Conservation (phyloP, 2,888 invertebrate genomes). For the Ptychoptera contaminata region DNA sequence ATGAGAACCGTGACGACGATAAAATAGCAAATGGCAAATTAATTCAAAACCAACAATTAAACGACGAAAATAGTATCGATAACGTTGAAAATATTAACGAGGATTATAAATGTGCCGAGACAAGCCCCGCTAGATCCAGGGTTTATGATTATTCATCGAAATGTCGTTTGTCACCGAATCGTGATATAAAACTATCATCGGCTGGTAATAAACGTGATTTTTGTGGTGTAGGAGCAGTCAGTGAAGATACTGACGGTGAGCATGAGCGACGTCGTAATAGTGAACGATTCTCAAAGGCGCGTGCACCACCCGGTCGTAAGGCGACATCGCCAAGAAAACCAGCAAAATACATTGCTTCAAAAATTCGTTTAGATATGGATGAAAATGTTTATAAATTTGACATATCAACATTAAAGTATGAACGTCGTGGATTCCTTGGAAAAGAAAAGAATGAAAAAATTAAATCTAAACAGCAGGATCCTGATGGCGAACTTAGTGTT, state of each 20-base stretch:
- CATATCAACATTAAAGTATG: constrained; percentile 25
- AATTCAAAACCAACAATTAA: constrained; percentile 3
- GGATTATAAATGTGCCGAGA: constrained; percentile 15
- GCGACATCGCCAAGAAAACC: constrained; percentile 10
- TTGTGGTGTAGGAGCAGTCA: background rate
- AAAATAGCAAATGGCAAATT: constrained; percentile 9
- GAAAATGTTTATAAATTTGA: constrained; percentile 30
- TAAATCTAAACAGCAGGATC: background rate
- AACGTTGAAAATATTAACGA: background rate
- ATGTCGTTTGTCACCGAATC: constrained; percentile 25
- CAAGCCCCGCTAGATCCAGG: constrained; percentile 28
- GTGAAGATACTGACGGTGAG: constrained; percentile 40
- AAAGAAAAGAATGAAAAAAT: constrained; percentile 19
- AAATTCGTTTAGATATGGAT: constrained; percentile 12
- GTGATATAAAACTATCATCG: constrained; percentile 11
- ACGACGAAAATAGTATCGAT: background rate
- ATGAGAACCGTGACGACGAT: constrained; percentile 4
- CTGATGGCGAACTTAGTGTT: background rate
- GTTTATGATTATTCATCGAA: constrained; percentile 10
- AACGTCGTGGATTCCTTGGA: constrained; percentile 27
- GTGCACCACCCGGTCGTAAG: constrained; percentile 39
- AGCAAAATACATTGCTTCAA: constrained; percentile 6
- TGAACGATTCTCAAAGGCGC: constrained; percentile 45
- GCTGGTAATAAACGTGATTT: background rate
- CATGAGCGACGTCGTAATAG: constrained; percentile 45